Evolutionary conservation across 2,113 vertebrate genomes (phyloP).

Genomic region (Bagarius yarrelli): DNA sequence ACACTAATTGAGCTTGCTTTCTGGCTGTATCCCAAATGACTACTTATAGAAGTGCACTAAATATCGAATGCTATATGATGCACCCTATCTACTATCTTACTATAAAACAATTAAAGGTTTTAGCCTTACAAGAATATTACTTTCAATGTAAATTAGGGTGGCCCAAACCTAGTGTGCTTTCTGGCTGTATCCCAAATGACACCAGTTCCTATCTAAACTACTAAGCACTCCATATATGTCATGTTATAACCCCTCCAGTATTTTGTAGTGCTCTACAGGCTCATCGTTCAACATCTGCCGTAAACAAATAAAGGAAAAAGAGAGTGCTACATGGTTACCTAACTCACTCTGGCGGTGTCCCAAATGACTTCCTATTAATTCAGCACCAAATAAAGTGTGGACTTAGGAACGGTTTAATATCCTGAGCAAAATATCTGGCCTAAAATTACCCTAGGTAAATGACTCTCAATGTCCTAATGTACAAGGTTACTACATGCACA

Average conservation of each 20-base stretch:
- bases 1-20: too few relatives aligned
- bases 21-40: background rate
- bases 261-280: background rate
- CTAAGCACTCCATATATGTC: background rate
- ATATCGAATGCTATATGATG: too few relatives aligned
- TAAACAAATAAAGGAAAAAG: background rate
- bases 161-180: too few relatives aligned
- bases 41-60: too few relatives aligned
- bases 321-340: background rate
- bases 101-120: too few relatives aligned
- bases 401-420: background rate
- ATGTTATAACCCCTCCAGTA: background rate
- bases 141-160: too few relatives aligned
- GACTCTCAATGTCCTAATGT: background rate
- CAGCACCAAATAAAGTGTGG: background rate
- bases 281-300: background rate
- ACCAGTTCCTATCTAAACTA: background rate
- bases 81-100: too few relatives aligned
- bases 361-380: constrained; percentile 1
- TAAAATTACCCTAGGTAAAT: background rate
- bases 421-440: background rate
- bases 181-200: too few relatives aligned
- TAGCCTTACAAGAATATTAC: too few relatives aligned
- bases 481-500: background rate
- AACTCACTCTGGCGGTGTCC: background rate